Percentiles rank a stretch among this genome's conserved stretches.
phyloP scores from a whole-genome alignment of 2,888 invertebrate genomes.

The Geophilus truncorum region DNA sequence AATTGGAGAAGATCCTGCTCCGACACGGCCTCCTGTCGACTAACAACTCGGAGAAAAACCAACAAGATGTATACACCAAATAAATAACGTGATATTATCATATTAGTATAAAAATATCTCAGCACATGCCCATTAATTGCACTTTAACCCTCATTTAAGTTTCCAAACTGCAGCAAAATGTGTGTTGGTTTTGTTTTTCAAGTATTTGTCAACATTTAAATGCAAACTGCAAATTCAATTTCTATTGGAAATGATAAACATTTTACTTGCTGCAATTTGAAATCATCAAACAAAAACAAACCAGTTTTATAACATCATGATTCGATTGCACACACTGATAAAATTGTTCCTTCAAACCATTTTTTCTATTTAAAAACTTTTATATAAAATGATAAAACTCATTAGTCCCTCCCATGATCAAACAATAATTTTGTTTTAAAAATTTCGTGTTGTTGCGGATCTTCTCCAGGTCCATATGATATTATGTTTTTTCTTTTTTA shows the following conservation, averaged over 20 bases:
- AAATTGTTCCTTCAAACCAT: slow-evolving; percentile 16
- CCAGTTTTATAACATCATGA: slow-evolving; percentile 8
- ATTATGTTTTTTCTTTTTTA: slow-evolving; percentile 15
- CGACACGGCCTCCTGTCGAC: background rate
- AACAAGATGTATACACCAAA: slow-evolving; percentile 12
- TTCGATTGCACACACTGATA: slow-evolving; percentile 19
- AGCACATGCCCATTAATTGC: slow-evolving; percentile 16
- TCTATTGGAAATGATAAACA: background rate
- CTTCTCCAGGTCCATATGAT: slow-evolving; percentile 32
- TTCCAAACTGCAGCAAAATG: slow-evolving; percentile 14
- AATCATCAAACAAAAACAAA: background rate
- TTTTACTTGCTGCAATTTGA: background rate
- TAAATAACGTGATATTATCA: slow-evolving; percentile 7
- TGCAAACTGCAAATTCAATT: background rate
- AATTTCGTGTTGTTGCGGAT: background rate
- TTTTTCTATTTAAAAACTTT: background rate
- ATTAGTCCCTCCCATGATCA: background rate
- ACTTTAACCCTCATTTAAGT: slow-evolving; percentile 10
- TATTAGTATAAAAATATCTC: slow-evolving; percentile 20
- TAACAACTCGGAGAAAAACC: slow-evolving; percentile 1
- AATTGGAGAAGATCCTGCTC: slow-evolving; percentile 11
- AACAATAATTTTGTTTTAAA: background rate
- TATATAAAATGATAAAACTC: background rate
- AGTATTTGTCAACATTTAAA: background rate
- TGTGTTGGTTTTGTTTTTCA: background rate